A percentile compares a stretch with the other conserved stretches of the same genome.
phyloP scores from a whole-genome alignment of 2,888 invertebrate species.

The Ryuthela nishihirai region DNA sequence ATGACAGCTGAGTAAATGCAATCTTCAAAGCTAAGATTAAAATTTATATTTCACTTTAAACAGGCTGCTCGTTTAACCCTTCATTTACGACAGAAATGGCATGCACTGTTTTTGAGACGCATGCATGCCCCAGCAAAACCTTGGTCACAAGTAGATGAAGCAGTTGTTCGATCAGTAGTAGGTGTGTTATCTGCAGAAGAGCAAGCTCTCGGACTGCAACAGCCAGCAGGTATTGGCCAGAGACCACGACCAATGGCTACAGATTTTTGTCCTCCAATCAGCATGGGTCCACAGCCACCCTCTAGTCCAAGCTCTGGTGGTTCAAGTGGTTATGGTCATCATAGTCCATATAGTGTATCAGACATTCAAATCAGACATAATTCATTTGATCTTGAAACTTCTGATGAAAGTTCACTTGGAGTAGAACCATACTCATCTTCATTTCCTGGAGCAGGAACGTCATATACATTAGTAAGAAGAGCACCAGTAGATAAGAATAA shows the following conservation, averaged over 20 bases:
- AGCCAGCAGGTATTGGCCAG: constrained; percentile 71
- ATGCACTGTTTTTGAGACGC: constrained; percentile 62
- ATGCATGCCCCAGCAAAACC: constrained; percentile 54
- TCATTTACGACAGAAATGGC: constrained; percentile 68
- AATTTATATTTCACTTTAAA: constrained; percentile 1
- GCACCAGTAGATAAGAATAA: too few species aligned
- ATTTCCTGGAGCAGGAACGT: too few species aligned
- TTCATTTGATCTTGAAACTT: too few species aligned
- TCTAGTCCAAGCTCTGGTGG: constrained; percentile 5
- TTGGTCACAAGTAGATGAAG: constrained; percentile 60
- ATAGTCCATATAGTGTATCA: too few species aligned
- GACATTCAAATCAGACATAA: too few species aligned
- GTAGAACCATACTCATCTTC: not conserved
- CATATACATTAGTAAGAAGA: too few species aligned
- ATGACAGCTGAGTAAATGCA: too few species aligned
- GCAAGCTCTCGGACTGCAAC: constrained; percentile 62
- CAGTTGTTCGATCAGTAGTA: constrained; percentile 63
- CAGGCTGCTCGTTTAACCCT: constrained; percentile 60
- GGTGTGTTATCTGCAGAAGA: constrained; percentile 68
- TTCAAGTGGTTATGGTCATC: too few species aligned
- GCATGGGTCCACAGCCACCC: constrained; percentile 1
- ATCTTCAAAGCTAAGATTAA: too few species aligned
- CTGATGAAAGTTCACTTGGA: too few species aligned
- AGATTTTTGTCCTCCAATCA: constrained; percentile 50
- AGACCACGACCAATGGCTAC: constrained; percentile 65